A percentile compares a stretch with the other conserved stretches of the same genome.
Conservation (phyloP, 2,888 invertebrate genomes). For the Brachypalpus laphriformis region DNA sequence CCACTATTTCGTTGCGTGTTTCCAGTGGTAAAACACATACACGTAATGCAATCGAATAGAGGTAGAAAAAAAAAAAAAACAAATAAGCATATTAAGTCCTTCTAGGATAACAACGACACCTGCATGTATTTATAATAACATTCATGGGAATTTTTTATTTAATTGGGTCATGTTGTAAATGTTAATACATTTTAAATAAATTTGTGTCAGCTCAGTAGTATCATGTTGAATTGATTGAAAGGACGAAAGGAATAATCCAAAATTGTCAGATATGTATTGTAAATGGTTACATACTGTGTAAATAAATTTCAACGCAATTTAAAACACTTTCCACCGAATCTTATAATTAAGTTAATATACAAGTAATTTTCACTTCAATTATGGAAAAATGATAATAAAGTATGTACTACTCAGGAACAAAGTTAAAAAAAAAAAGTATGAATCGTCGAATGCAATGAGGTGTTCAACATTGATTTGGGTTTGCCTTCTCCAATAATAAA, state of each 20-base stretch:
- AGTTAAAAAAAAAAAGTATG: neutral
- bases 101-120: slow-evolving; percentile 46
- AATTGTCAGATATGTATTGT: neutral
- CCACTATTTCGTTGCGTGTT: slow-evolving; percentile 1
- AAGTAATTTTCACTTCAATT: neutral
- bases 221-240: slow-evolving; percentile 41
- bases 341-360: no score
- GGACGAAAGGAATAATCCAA: neutral
- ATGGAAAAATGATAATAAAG: neutral
- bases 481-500: neutral
- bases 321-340: neutral
- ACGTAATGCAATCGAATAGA: slow-evolving; percentile 44
- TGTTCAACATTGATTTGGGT: neutral
- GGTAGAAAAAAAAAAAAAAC: slow-evolving; percentile 13
- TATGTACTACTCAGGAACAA: no score
- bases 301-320: neutral
- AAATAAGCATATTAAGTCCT: neutral
- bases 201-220: slow-evolving; percentile 40
- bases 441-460: neutral
- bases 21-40: slow-evolving; percentile 11
- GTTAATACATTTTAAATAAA: neutral
- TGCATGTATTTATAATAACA: slow-evolving; percentile 36
- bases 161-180: slow-evolving; percentile 61
- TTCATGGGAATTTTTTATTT: slow-evolving; percentile 54
- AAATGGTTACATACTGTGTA: no score